Evolutionary conservation across 2,888 invertebrate species (phyloP), one percentile per base, ranked within the genome.

Genomic region (Pollenia griseotomentosa): DNA sequence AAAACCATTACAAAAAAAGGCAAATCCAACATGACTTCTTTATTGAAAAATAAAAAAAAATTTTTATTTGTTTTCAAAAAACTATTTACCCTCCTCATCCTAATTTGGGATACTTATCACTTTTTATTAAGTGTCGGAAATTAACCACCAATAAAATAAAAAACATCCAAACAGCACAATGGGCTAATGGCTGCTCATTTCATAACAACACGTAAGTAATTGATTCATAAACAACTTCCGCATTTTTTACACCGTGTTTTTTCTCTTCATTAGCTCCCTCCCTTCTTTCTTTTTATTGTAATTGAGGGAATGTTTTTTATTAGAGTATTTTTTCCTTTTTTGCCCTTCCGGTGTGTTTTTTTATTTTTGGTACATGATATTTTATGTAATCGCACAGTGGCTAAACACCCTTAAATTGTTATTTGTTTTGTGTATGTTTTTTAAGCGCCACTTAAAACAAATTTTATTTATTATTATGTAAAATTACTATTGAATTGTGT

Each of bases 21-120:
- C 19, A 12, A 6, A 70, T 44, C 73, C 59, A 65, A 65, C 63
- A 65, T 11, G 48, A 71, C 46, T 57, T 57, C 48, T 57, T 71
- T 63, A 73, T 63, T 63, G 42, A 61, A 42, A 63, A 63, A 42
- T 14, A 9, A 53, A 16, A 63, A 61, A 9, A 53, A 16, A 16
- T 83, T 83, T 82, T 75, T 57, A 57, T 71, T 53, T 63, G 57
- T 59, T 48, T 61, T 33, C 33, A 55, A 16, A 79, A 63, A 51
- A 65, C 42, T 12, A 33, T 70, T 71, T 73, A 86, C 86, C 86
- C 83, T 86, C 86, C 83, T 86, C 33, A 86, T 73, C 81, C 61
- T 81, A 83, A 83, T 87, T 87, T 87, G 86, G 83, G 75, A 81
- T 87, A 83, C 83, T 87, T 77, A 87, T 73, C 83, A 81, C 40